Conservation (phyloP, 2,888 invertebrate species). For the Allacma fusca region DNA sequence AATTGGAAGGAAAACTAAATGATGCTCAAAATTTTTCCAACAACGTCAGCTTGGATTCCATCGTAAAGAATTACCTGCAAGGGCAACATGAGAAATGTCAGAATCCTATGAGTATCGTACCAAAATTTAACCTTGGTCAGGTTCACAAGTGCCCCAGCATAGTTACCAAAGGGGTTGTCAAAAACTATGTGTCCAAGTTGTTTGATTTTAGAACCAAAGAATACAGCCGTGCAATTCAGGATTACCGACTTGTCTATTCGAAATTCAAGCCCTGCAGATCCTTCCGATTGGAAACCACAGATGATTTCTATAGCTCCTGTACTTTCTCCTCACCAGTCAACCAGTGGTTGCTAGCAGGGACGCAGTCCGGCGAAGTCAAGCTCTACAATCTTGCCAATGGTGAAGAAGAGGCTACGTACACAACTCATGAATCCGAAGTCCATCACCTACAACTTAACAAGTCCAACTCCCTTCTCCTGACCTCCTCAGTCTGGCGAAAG, state of each 20-base stretch:
- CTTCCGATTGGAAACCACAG: constrained; percentile 43
- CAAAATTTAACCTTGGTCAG: constrained; percentile 56
- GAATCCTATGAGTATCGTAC: constrained; percentile 86
- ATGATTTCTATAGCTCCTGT: constrained; percentile 74
- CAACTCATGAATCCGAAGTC: constrained; percentile 87
- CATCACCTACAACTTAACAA: constrained; percentile 79
- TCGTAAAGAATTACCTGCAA: constrained; percentile 94
- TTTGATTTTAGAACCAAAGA: constrained; percentile 50
- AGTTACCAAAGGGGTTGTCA: constrained; percentile 40
- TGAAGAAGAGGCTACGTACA: constrained; percentile 78
- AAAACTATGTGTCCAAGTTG: constrained; percentile 51
- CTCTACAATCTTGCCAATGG: constrained; percentile 85
- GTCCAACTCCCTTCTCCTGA: constrained; percentile 81
- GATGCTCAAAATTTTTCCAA: constrained; percentile 54
- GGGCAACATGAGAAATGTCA: constrained; percentile 98
- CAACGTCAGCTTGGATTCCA: constrained; percentile 81
- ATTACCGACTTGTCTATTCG: constrained; percentile 74
- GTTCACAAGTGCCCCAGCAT: constrained; percentile 92
- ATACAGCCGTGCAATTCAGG: constrained; percentile 34
- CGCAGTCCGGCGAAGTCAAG: constrained; percentile 88
- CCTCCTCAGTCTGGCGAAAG: constrained; percentile 84
- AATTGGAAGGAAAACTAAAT: constrained; percentile 74
- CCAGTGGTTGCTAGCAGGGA: constrained; percentile 81
- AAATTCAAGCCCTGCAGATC: constrained; percentile 75
- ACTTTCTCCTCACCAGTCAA: constrained; percentile 73